Percentiles rank a stretch among this genome's conserved stretches.
Conservation (phyloP, 2,888 invertebrate genomes). For the Nymphalis urticae region DNA sequence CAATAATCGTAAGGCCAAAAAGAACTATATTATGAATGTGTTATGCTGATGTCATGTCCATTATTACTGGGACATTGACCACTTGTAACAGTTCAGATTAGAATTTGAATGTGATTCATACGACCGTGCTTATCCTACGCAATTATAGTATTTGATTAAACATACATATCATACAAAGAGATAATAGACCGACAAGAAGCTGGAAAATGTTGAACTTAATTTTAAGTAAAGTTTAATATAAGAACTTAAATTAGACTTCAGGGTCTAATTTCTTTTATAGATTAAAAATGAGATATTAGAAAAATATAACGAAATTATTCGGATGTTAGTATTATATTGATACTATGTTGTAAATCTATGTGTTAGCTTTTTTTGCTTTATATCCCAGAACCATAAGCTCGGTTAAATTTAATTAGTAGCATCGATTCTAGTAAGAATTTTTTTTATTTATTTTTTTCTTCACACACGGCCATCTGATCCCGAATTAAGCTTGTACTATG, state of each 20-base stretch:
- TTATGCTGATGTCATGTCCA: constrained; percentile 17
- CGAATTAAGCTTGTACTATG: no score
- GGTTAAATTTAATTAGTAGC: not conserved
- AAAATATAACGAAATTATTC: no score
- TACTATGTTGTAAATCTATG: not conserved
- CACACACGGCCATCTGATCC: no score
- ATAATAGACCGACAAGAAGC: constrained; percentile 4
- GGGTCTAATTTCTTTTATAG: no score
- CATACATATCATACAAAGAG: not conserved
- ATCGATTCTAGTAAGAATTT: not conserved
- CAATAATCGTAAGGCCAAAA: not conserved
- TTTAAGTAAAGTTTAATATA: no score
- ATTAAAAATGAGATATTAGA: no score
- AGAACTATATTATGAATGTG: not conserved
- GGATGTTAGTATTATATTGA: no score
- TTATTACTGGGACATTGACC: constrained; percentile 14
- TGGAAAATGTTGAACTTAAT: no score
- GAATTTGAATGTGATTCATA: constrained; percentile 13
- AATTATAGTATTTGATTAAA: not conserved
- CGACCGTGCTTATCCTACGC: not conserved
- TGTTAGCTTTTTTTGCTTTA: not conserved
- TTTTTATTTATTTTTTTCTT: no score
- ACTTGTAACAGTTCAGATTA: constrained; percentile 17
- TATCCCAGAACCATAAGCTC: not conserved
- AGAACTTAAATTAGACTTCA: no score